Base-by-base conservation (phyloP, 2,113 vertebrate species). In the Casuarius casuarius region DNA sequence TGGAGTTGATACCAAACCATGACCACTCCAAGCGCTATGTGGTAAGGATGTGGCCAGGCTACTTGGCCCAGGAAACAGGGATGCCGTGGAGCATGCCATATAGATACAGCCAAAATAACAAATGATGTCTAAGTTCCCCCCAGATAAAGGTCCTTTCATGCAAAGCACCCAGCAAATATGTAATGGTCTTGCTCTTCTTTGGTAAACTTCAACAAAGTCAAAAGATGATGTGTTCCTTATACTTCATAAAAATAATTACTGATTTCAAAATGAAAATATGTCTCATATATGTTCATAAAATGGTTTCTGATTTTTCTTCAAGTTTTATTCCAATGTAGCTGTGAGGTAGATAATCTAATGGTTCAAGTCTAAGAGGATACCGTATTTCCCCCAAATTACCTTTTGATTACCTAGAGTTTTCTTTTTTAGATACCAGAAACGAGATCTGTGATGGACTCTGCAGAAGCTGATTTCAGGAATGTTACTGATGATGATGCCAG, bases 361-460 rank as follows among this genome's bases (percentile, higher is more conserved):
- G 9, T n/a, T 80, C n/a, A 77, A 65, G 31, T 40, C 17, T n/a
- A 25, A 77, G 44, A 80, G 33, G 22, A 15, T 21, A 44, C 31
- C 8, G 1, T 85, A 56, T 63, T 72, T 80, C n/a, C 44, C 78
- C 54, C 77, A 85, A 65, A 68, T 49, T 61, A 28, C 61, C 17
- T 62, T n/a, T 31, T 81, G 18, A 58, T 86, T 68, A 35, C 61
- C 54, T 66, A 40, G 10, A 77, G 4, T 54, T 77, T 91, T 95
- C 35, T 73, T 79, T 89, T 92, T 80, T 82, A n/a, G 23, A 81
- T 93, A 29, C 31, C 58, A 93, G 61, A 75, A 42, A 61, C 61
- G 78, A 72, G 54, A 65, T 71, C 51, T 48, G 11, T 56, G 66
- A 96, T 97, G 96, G 93, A 76, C 95, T 95, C 95, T 95, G 61